These are phyloP conservation scores for Notocelia uddmanniana DNA, from an alignment of 2,888 invertebrate genomes.

Conservation along the genomic window DNA sequence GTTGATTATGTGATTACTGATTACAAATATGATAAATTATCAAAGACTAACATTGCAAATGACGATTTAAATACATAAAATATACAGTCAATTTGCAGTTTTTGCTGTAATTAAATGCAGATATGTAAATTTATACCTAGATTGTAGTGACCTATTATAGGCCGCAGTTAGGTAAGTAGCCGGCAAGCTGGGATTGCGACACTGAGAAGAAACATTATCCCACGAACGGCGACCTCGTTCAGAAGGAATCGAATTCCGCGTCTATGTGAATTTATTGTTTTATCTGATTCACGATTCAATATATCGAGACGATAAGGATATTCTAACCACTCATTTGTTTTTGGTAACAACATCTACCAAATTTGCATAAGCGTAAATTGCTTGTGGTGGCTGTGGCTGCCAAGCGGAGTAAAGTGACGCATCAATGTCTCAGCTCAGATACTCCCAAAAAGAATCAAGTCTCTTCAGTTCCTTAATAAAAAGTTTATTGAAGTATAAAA, in stretches of 20 bases:
- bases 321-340: no score
- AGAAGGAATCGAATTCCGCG: constrained; percentile 19
- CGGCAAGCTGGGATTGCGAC: constrained; percentile 54
- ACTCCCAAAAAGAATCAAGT: no score
- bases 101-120: constrained; percentile 41
- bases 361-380: no score
- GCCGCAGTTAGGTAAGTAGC: constrained; percentile 56
- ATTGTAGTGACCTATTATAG: constrained; percentile 30
- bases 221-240: constrained; percentile 63
- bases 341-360: no score
- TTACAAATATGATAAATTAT: background rate
- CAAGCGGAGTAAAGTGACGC: no score
- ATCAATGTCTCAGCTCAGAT: no score
- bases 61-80: constrained; percentile 22
- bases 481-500: no score
- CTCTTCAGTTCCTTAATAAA: no score
- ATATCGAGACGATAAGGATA: background rate
- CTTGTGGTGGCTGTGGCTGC: no score
- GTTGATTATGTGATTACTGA: background rate
- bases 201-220: constrained; percentile 59
- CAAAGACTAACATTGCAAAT: constrained; percentile 20
- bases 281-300: constrained; percentile 34
- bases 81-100: constrained; percentile 26
- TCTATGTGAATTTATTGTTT: constrained; percentile 37
- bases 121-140: constrained; percentile 39